Conservation (phyloP, 2,113 vertebrate species). For the Ascaphus truei region DNA sequence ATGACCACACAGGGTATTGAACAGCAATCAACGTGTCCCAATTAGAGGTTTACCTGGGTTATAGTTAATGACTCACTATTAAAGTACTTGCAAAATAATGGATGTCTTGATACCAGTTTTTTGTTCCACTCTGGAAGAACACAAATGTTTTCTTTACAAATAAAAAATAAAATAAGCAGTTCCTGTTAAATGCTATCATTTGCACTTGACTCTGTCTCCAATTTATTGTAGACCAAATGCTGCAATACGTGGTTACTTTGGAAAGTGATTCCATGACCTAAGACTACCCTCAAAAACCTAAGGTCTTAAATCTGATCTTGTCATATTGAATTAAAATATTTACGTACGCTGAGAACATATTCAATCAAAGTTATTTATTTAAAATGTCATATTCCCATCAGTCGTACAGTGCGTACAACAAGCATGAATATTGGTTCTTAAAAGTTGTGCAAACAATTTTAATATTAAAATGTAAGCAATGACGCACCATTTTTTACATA, state of each 20-base stretch:
- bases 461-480: too few species aligned
- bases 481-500: too few species aligned
- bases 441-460: too few species aligned
- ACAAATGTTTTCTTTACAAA: slow-evolving; percentile 66
- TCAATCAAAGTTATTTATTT: neutral
- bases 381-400: too few species aligned
- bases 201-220: slow-evolving; percentile 69
- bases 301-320: slow-evolving; percentile 40
- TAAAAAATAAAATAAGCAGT: slow-evolving; percentile 70
- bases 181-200: slow-evolving; percentile 76
- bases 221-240: slow-evolving; percentile 54
- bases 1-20: slow-evolving; percentile 37
- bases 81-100: slow-evolving; percentile 64
- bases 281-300: slow-evolving; percentile 58
- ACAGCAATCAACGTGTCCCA: slow-evolving; percentile 48
- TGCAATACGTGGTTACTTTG: slow-evolving; percentile 68
- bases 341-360: slow-evolving; percentile 18
- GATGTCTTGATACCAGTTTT: slow-evolving; percentile 59
- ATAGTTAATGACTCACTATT: slow-evolving; percentile 52
- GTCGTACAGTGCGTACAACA: too few species aligned
- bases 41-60: slow-evolving; percentile 53
- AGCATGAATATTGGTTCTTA: too few species aligned
- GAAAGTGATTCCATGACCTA: slow-evolving; percentile 65
- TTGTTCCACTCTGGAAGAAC: slow-evolving; percentile 63
- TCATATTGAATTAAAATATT: slow-evolving; percentile 40